Percentiles rank a stretch among this genome's conserved stretches.
Conservation (phyloP, 2,113 vertebrate genomes). For the Danionella cerebrum region DNA sequence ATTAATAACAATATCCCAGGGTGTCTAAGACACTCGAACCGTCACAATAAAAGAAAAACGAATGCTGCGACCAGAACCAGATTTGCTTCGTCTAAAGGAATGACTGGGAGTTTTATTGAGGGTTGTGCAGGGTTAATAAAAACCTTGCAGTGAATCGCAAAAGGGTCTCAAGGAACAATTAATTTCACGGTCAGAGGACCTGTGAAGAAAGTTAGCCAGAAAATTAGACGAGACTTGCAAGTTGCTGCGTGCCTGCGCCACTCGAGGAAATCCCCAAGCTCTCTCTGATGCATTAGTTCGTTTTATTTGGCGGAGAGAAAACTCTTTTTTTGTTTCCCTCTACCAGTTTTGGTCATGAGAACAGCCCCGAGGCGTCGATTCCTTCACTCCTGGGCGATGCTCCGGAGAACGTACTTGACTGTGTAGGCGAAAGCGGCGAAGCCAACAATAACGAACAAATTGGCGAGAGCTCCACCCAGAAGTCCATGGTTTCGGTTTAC, state of each 20-base stretch:
- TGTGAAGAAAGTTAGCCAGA: no score
- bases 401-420: slow-evolving; percentile 94
- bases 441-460: slow-evolving; percentile 95
- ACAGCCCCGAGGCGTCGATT: background rate
- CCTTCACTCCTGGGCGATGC: slow-evolving; percentile 94
- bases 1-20: no score
- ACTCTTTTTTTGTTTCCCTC: background rate
- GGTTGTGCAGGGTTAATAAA: no score
- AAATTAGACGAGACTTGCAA: background rate
- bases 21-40: no score
- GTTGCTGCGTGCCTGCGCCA: background rate
- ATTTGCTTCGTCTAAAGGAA: no score
- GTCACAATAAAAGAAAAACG: no score
- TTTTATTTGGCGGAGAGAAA: slow-evolving; percentile 11
- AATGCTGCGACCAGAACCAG: background rate
- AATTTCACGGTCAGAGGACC: background rate
- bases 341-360: slow-evolving; percentile 18
- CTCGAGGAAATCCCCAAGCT: slow-evolving; percentile 2
- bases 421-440: slow-evolving; percentile 98
- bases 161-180: no score
- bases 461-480: slow-evolving; percentile 88
- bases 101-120: no score
- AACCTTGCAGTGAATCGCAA: no score
- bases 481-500: slow-evolving; percentile 95
- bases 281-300: background rate